Conservation (phyloP, 2,888 invertebrate genomes). For the Drosophila borborema region DNA sequence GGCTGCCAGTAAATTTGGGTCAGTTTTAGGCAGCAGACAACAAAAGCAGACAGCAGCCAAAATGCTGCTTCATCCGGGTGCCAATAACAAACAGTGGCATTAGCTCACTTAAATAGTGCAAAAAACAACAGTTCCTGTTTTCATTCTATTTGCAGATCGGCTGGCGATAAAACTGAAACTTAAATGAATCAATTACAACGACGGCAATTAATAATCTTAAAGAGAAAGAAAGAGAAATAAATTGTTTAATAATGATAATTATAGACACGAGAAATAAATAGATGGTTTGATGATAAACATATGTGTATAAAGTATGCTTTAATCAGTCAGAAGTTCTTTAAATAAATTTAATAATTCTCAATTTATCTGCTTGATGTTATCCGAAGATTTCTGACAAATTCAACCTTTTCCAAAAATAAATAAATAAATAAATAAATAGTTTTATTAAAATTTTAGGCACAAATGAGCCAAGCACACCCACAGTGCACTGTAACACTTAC, state of each 20-base stretch:
- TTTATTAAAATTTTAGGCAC: background rate
- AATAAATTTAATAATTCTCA: too few relatives aligned
- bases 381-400: too few relatives aligned
- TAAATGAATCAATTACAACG: slow-evolving; percentile 20
- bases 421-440: background rate
- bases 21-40: slow-evolving; percentile 70
- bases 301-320: too few relatives aligned
- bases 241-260: too few relatives aligned
- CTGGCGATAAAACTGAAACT: slow-evolving; percentile 11
- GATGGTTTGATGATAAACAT: too few relatives aligned
- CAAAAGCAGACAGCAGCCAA: slow-evolving; percentile 47
- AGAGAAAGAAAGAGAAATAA: background rate
- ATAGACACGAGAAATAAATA: too few relatives aligned
- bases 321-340: too few relatives aligned
- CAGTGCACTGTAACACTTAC: slow-evolving; percentile 38
- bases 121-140: slow-evolving; percentile 23
- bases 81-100: slow-evolving; percentile 59
- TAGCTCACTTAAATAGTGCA: slow-evolving; percentile 31
- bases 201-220: background rate
- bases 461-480: slow-evolving; percentile 21
- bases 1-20: slow-evolving; percentile 69
- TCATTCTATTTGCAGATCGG: slow-evolving; percentile 26
- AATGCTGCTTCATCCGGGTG: slow-evolving; percentile 43
- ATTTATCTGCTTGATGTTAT: too few relatives aligned
- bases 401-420: too few relatives aligned